Conservation (phyloP, 2,797 vertebrate species). For the Martes flavigula region DNA sequence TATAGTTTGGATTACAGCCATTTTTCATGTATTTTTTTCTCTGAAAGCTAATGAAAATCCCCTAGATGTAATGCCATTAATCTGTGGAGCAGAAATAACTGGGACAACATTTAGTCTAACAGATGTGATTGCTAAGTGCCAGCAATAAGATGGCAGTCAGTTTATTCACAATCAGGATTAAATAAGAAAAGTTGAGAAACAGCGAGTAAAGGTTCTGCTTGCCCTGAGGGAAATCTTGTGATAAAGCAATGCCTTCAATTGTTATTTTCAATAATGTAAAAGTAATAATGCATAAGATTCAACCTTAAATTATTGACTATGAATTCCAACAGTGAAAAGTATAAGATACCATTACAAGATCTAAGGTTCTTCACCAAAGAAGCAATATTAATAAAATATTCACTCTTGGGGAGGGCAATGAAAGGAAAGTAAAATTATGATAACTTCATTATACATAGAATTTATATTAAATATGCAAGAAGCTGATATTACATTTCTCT, state of each 20-base stretch:
- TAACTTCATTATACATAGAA: constrained; percentile 25
- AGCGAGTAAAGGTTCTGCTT: constrained; percentile 36
- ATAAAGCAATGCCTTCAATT: background rate
- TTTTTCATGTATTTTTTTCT: constrained; percentile 71
- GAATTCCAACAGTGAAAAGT: constrained; percentile 30
- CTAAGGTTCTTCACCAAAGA: constrained; percentile 40
- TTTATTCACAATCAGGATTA: constrained; percentile 78
- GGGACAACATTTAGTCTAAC: constrained; percentile 79
- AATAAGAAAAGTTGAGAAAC: constrained; percentile 76
- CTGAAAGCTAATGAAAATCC: constrained; percentile 64
- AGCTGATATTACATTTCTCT: constrained; percentile 42
- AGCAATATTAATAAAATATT: constrained; percentile 52
- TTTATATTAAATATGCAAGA: constrained; percentile 62
- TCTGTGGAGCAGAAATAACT: constrained; percentile 76
- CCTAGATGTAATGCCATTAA: constrained; percentile 73
- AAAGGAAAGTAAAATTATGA: constrained; percentile 62
- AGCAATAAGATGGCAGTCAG: constrained; percentile 70
- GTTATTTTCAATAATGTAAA: constrained; percentile 50
- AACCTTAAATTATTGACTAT: background rate
- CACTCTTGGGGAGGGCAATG: background rate
- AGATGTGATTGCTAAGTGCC: constrained; percentile 81
- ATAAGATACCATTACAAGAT: constrained; percentile 10
- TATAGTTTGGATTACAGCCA: constrained; percentile 65
- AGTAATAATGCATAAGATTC: background rate
- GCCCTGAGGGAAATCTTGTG: background rate